Evolutionary conservation across 2,113 vertebrate genomes (phyloP), one percentile per base, ranked within the genome.

Genomic region (Menura novaehollandiae): DNA sequence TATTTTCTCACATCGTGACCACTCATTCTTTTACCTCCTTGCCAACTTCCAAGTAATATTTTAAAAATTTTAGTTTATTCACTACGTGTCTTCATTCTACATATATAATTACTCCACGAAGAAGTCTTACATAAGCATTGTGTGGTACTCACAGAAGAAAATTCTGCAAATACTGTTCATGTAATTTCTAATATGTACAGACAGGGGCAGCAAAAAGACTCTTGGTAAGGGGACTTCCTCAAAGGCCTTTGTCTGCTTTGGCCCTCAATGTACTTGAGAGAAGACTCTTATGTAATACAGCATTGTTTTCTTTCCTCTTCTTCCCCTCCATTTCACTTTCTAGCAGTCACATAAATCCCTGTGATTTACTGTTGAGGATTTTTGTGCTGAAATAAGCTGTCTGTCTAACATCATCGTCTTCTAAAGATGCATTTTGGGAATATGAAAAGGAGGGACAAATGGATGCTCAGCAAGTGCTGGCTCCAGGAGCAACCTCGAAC

Each of bases 161-260:
- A 52, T 56, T 24, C 62, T 84, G 68, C 47, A 88, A 72, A 77
- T 74, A 62, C 22, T 80, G 27, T 52, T 79, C 1, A 0, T 96
- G 93, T 90, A 74, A 84, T 94, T 85, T 96, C 74, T 92, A 51
- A 32, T 83, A 30, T 35, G 83, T 89, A 75, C 90, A 85, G 85
- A 47, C 62, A 96, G 93, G 77, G 87, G 89, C 87, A 96, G 77
- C 63, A 95, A 27, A 89, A 96, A 96, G 76, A n/a, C 59, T 91
- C 51, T 52, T 82, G 62, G 41, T 43, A 64, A 76, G 68, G 76
- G 76, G 68, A 88, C 60, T 74, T 74, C 47, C 32, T 84, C 59
- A 52, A 44, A 72, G 79, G 13, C 56, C 23, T 84, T 79, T 55
- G 23, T 71, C 60, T 91, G 21, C 76, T 77, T 90, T 92, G 75